phyloP scores from a whole-genome alignment of 2,113 vertebrate species.

The Prunella himalayana region DNA sequence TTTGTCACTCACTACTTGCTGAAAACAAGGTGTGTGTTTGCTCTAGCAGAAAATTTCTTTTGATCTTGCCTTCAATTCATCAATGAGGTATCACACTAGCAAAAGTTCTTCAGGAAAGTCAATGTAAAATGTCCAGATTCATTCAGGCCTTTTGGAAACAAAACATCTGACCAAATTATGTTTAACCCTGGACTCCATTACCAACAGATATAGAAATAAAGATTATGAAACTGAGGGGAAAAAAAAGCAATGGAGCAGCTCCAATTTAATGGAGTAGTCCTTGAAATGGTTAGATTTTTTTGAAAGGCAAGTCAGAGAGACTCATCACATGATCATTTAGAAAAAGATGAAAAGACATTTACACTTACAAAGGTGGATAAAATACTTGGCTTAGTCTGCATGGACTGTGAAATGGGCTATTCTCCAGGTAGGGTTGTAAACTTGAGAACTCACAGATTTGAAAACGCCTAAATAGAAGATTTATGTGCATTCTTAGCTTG shows the following conservation, averaged over 20 bases:
- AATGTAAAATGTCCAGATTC: background rate
- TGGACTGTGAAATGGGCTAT: background rate
- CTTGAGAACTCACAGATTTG: conserved; percentile 36
- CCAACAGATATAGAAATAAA: conserved; percentile 10
- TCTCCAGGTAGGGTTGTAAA: conserved; percentile 38
- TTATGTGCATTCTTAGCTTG: conserved; percentile 28
- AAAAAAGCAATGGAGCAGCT: background rate
- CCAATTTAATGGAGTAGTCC: background rate
- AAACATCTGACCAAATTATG: background rate
- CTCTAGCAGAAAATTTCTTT: background rate
- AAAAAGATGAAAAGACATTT: background rate
- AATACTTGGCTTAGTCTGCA: background rate
- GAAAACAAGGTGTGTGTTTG: background rate
- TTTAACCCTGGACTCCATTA: background rate
- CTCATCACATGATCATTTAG: background rate
- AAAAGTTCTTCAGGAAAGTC: background rate
- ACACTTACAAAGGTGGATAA: background rate
- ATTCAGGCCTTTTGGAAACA: background rate
- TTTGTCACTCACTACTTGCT: background rate
- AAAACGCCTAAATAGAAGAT: conserved; percentile 23
- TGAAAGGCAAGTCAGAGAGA: background rate
- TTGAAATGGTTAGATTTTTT: background rate
- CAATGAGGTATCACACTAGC: background rate
- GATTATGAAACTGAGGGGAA: background rate
- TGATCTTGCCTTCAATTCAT: background rate